Evolutionary conservation across 2,113 vertebrate genomes (phyloP).

Genomic region (Trogon surrucura): DNA sequence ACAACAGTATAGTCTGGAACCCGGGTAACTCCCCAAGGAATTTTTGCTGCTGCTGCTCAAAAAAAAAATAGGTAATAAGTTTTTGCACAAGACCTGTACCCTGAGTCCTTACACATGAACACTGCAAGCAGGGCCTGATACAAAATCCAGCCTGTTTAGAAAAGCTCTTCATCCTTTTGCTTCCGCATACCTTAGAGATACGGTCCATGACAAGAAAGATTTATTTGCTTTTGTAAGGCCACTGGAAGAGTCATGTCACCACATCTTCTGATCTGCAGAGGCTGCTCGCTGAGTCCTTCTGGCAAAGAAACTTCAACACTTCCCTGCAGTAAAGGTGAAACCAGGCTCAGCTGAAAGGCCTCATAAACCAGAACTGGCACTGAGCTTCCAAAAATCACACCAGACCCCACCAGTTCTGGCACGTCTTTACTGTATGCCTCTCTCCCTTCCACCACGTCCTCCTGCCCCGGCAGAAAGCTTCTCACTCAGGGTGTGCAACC

Average conservation of each 20-base stretch:
- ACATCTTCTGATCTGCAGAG: rapidly evolving
- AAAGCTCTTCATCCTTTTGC: neutral
- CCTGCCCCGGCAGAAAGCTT: neutral
- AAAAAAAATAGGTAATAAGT: neutral
- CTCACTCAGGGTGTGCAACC: neutral
- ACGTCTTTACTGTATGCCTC: neutral
- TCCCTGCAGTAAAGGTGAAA: neutral
- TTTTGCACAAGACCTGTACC: neutral
- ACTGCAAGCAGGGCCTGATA: neutral
- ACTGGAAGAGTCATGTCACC: neutral
- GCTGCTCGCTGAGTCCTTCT: rapidly evolving
- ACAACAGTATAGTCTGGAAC: neutral
- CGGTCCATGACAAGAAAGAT: neutral
- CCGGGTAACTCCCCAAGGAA: neutral
- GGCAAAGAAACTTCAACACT: neutral
- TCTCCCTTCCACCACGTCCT: neutral
- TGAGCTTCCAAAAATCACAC: neutral
- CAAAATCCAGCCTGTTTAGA: neutral
- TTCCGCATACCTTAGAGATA: neutral
- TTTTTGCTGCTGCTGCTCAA: neutral
- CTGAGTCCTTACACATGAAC: neutral
- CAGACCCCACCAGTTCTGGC: neutral
- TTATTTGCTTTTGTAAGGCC: neutral
- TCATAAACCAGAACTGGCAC: neutral
- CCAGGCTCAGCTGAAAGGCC: neutral